Conservation (phyloP, 2,888 invertebrate species). For the Choreutis nemorana region DNA sequence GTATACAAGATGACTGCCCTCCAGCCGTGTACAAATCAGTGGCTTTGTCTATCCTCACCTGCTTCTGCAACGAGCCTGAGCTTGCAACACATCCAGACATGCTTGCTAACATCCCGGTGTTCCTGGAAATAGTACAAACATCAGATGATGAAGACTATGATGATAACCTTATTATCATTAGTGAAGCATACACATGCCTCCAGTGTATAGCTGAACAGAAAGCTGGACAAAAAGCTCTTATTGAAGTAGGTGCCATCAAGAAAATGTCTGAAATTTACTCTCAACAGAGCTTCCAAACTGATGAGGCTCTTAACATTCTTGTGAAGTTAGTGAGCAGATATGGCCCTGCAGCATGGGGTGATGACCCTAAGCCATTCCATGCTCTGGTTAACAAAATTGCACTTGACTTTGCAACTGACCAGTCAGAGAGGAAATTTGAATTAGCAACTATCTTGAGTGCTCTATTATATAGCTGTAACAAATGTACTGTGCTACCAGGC, state of each 20-base stretch:
- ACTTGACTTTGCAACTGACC: constrained; percentile 87
- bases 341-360: constrained; percentile 79
- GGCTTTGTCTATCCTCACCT: constrained; percentile 85
- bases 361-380: constrained; percentile 81
- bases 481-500: constrained; percentile 69
- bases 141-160: constrained; percentile 86
- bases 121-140: constrained; percentile 83
- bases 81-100: constrained; percentile 84
- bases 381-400: constrained; percentile 83
- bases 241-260: constrained; percentile 79
- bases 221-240: constrained; percentile 80
- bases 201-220: constrained; percentile 82
- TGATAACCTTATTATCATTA: constrained; percentile 85
- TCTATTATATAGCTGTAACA: constrained; percentile 76
- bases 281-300: constrained; percentile 88
- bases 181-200: constrained; percentile 85
- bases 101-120: constrained; percentile 82
- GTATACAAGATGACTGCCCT: constrained; percentile 87
- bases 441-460: constrained; percentile 81
- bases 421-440: constrained; percentile 89
- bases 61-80: constrained; percentile 84
- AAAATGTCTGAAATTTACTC: constrained; percentile 88
- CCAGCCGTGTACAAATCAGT: constrained; percentile 91
- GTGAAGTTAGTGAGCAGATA: constrained; percentile 77
- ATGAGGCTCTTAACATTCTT: constrained; percentile 84